These are phyloP conservation scores for Neotoma lepida DNA, from an alignment of 2,113 vertebrate genomes.

Conservation along the genomic window DNA sequence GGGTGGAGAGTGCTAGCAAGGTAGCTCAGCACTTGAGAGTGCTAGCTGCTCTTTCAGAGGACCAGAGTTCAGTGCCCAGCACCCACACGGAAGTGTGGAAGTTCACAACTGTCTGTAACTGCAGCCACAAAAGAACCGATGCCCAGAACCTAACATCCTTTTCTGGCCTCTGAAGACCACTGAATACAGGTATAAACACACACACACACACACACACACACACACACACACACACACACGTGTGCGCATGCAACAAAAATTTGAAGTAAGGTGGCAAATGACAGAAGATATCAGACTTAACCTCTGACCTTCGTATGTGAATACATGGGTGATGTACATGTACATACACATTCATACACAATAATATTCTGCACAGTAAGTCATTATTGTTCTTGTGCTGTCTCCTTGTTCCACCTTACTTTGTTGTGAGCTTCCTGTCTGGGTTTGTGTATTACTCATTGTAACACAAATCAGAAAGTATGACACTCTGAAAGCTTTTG, in stretches of 20 bases:
- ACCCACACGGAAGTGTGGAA: background rate
- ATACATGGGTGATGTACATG: too few relatives aligned
- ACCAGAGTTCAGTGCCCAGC: background rate
- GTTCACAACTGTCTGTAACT: background rate
- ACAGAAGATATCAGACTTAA: background rate
- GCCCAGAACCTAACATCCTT: background rate
- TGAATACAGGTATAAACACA: background rate
- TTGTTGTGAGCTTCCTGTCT: background rate
- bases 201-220: background rate
- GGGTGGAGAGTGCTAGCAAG: too few relatives aligned
- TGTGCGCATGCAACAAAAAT: too few relatives aligned
- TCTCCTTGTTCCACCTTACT: background rate
- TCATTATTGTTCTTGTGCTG: background rate
- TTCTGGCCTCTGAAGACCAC: background rate
- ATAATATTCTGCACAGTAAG: background rate
- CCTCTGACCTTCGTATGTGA: background rate
- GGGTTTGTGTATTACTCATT: background rate
- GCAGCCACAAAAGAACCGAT: background rate
- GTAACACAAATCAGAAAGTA: background rate
- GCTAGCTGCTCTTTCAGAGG: background rate
- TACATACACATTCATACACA: background rate
- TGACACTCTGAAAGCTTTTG: background rate
- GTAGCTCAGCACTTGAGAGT: too few relatives aligned
- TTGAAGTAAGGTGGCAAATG: background rate
- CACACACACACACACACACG: background rate